Conservation (phyloP, 2,797 vertebrate genomes). For the Petrocephalus sullivani region DNA sequence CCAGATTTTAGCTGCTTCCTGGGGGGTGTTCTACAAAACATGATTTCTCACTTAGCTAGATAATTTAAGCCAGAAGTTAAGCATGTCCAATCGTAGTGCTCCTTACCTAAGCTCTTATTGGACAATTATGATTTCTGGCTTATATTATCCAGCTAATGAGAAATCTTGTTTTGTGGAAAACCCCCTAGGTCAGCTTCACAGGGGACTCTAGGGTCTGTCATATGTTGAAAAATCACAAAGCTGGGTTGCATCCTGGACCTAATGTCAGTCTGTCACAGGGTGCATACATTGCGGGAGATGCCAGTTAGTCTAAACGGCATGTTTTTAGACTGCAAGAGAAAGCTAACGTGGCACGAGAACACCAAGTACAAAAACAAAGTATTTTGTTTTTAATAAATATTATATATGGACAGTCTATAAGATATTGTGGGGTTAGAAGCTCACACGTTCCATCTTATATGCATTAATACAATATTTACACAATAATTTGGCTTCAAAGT, state of each 20-base stretch:
- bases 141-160: neutral
- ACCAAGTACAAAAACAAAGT: neutral
- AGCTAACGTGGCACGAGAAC: neutral
- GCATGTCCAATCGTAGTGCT: neutral
- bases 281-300: no score
- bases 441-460: neutral
- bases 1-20: neutral
- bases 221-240: no score
- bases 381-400: neutral
- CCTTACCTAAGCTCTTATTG: neutral
- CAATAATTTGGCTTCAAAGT: neutral
- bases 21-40: neutral
- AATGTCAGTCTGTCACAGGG: no score
- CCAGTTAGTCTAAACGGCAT: no score
- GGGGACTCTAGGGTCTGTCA: neutral
- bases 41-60: neutral
- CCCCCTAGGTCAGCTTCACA: neutral
- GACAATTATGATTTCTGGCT: neutral
- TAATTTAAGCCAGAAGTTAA: neutral
- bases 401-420: neutral
- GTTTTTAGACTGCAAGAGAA: neutral
- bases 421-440: neutral
- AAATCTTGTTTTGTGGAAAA: neutral
- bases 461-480: neutral
- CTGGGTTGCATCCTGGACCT: no score